phyloP scores from a whole-genome alignment of 2,113 vertebrate genomes.

The Bubo scandiacus region DNA sequence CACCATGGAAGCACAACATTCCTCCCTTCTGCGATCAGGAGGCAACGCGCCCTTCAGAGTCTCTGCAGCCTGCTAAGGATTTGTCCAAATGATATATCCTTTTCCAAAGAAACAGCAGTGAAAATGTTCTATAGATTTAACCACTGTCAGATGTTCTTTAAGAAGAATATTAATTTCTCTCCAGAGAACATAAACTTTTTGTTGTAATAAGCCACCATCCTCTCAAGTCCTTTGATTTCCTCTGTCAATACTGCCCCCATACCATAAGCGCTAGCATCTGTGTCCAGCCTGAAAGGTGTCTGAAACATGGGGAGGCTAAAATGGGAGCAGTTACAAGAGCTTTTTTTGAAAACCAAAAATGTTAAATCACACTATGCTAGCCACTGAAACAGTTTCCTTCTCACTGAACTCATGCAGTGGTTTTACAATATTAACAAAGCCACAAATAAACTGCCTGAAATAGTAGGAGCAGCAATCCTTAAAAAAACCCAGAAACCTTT shows the following conservation, averaged over 20 bases:
- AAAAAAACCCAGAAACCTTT: background rate
- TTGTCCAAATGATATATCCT: background rate
- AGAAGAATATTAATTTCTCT: slow-evolving; percentile 16
- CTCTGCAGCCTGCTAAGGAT: background rate
- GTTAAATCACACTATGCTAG: background rate
- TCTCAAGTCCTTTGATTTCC: slow-evolving; percentile 2
- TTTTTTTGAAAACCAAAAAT: background rate
- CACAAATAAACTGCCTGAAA: background rate
- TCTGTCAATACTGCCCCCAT: background rate
- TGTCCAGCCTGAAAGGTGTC: slow-evolving; percentile 23
- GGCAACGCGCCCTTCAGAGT: background rate
- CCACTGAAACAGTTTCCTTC: background rate
- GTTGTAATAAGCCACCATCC: background rate
- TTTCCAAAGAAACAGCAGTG: background rate
- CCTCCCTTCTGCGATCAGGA: background rate
- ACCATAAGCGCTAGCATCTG: background rate
- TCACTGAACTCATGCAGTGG: background rate
- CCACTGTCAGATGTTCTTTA: slow-evolving; percentile 1
- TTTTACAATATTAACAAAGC: slow-evolving; percentile 8
- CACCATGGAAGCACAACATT: rapidly evolving
- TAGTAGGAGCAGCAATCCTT: background rate
- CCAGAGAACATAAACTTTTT: background rate
- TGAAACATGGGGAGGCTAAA: background rate
- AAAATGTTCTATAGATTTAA: background rate
- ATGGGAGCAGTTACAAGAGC: background rate